These are phyloP conservation scores for Podilymbus podiceps DNA, from an alignment of 2,113 vertebrate species.

Conservation along the genomic window DNA sequence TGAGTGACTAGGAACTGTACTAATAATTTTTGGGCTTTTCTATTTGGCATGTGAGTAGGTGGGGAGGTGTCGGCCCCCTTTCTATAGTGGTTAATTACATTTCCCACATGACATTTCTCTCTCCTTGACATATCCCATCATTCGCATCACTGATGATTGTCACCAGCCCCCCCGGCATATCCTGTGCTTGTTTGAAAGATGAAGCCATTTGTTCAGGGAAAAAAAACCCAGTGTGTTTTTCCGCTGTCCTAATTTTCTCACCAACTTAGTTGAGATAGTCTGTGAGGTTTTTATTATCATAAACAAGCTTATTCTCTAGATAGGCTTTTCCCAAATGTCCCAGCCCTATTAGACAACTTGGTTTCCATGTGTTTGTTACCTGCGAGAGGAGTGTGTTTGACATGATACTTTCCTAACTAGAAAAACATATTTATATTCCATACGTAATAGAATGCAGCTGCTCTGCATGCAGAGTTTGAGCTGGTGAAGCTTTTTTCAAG, in stretches of 20 bases:
- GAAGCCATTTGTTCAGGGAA: constrained; percentile 43
- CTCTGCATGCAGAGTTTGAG: not conserved
- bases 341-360: not conserved
- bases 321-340: not conserved
- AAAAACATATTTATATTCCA: not conserved
- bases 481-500: not conserved
- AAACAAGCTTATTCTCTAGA: constrained; percentile 32
- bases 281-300: not conserved
- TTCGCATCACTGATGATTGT: constrained; percentile 55
- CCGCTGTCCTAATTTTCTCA: constrained; percentile 15
- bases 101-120: constrained; percentile 60
- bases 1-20: not conserved
- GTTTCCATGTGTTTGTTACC: not conserved
- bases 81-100: constrained; percentile 31
- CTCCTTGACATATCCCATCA: constrained; percentile 57
- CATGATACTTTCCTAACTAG: not conserved
- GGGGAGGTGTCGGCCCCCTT: not conserved
- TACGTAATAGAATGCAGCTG: not conserved
- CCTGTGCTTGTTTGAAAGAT: constrained; percentile 15
- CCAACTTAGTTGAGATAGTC: not conserved
- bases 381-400: not conserved
- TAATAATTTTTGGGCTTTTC: not conserved
- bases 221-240: not conserved
- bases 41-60: not conserved
- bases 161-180: constrained; percentile 19